Conservation (phyloP, 1,140 invertebrate genomes). For the Chrysomallon squamiferum region DNA sequence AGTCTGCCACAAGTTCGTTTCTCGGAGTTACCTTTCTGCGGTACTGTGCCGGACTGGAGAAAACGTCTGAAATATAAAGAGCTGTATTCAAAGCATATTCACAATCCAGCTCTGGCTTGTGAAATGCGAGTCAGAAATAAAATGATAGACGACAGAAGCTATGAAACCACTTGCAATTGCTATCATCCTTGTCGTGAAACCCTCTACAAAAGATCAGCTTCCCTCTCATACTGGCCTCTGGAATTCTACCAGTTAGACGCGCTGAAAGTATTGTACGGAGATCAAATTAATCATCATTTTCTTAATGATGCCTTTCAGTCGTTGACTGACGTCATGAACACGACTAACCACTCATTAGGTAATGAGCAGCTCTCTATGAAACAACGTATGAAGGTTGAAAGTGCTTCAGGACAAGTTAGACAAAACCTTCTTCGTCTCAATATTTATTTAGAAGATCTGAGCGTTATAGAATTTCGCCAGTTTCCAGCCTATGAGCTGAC, state of each 20-base stretch:
- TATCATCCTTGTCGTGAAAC: slow-evolving; percentile 54
- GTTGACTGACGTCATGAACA: slow-evolving; percentile 17
- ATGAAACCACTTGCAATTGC: slow-evolving; percentile 46
- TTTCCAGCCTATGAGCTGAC: slow-evolving; percentile 53
- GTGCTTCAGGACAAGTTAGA: slow-evolving; percentile 47
- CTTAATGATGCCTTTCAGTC: slow-evolving; percentile 42
- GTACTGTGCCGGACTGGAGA: slow-evolving; percentile 42
- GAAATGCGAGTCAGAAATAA: slow-evolving; percentile 38
- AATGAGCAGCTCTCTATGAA: slow-evolving; percentile 23
- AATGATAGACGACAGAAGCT: slow-evolving; percentile 36
- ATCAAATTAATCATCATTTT: slow-evolving; percentile 28
- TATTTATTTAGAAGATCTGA: slow-evolving; percentile 53
- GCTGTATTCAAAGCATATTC: slow-evolving; percentile 10
- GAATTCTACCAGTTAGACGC: slow-evolving; percentile 54
- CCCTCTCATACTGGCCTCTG: slow-evolving; percentile 57
- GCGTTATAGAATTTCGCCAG: slow-evolving; percentile 52
- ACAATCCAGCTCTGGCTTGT: slow-evolving; percentile 33
- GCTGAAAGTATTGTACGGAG: slow-evolving; percentile 35
- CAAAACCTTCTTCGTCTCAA: slow-evolving; percentile 55
- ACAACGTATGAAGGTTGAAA: slow-evolving; percentile 15
- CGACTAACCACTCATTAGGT: slow-evolving; percentile 13
- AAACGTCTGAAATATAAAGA: slow-evolving; percentile 11
- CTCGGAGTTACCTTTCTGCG: slow-evolving; percentile 46
- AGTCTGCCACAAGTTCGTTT: slow-evolving; percentile 30
- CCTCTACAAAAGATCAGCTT: slow-evolving; percentile 51